Percentiles rank a stretch among this genome's conserved stretches.
phyloP scores from a whole-genome alignment of 2,888 invertebrate genomes.

The Aphrophora alni region DNA sequence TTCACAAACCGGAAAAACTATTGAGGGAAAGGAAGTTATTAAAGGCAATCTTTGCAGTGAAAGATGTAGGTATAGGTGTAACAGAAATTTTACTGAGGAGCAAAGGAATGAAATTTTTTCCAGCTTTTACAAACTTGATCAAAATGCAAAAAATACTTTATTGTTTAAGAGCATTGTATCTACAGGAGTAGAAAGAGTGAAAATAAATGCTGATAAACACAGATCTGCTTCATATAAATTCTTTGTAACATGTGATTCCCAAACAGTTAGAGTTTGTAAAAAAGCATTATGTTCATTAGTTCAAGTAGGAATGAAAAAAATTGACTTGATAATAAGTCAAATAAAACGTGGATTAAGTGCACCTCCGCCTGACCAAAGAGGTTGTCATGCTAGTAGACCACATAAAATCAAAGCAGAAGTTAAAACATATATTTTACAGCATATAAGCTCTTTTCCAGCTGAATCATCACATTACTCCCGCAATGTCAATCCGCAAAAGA shows the following conservation, averaged over 20 bases:
- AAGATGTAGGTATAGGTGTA: too few relatives aligned
- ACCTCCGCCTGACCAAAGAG: conserved; percentile 24
- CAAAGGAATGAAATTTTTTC: conserved; percentile 15
- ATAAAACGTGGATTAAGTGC: conserved; percentile 9
- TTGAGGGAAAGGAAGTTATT: neutral
- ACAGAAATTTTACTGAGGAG: too few relatives aligned
- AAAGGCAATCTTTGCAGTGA: conserved; percentile 9
- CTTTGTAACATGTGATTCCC: too few relatives aligned
- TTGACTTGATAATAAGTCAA: conserved; percentile 13
- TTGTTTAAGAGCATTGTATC: too few relatives aligned
- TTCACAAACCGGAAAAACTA: neutral
- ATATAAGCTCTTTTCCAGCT: too few relatives aligned
- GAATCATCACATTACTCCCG: too few relatives aligned
- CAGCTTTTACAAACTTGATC: too few relatives aligned
- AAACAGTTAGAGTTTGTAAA: conserved; percentile 14
- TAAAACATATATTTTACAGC: too few relatives aligned
- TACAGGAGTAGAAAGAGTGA: neutral
- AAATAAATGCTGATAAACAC: too few relatives aligned
- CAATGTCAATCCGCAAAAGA: too few relatives aligned
- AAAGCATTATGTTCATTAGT: neutral
- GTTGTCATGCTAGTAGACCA: conserved; percentile 9
- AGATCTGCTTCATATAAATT: too few relatives aligned
- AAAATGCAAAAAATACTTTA: too few relatives aligned
- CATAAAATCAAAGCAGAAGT: conserved; percentile 11
- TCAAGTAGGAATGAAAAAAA: conserved; percentile 16